A percentile compares a stretch with the other conserved stretches of the same genome.
Evolutionary conservation across 2,113 vertebrate species (phyloP).

Genomic region (Echinops telfairi): DNA sequence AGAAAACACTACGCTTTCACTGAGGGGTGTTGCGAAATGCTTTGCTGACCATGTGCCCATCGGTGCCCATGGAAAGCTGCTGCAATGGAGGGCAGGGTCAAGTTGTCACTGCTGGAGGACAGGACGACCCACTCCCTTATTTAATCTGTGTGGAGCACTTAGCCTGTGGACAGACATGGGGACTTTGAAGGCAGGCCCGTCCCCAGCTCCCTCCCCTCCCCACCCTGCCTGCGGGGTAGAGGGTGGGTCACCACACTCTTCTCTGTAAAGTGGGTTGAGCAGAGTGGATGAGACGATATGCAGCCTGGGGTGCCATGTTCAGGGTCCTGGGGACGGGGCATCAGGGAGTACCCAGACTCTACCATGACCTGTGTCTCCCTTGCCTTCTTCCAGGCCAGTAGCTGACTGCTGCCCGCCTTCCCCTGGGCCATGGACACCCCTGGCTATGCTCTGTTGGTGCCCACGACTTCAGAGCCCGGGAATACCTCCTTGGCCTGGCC

Average conservation of each 20-base stretch:
- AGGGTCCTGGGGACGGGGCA: background rate
- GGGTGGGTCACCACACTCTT: too few relatives aligned
- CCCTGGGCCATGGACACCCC: constrained; percentile 82
- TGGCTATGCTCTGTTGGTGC: constrained; percentile 65
- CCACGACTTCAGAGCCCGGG: constrained; percentile 61
- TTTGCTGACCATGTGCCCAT: too few relatives aligned
- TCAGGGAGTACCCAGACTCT: accelerated
- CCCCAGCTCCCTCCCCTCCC: too few relatives aligned
- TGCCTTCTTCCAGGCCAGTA: constrained; percentile 45
- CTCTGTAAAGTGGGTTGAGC: background rate
- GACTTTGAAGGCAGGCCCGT: too few relatives aligned
- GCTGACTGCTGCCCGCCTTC: background rate
- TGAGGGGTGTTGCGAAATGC: background rate
- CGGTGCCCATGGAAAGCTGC: background rate
- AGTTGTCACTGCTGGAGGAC: too few relatives aligned
- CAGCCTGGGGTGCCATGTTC: background rate
- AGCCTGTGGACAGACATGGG: too few relatives aligned
- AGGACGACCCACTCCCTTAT: too few relatives aligned
- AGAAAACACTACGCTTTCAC: accelerated
- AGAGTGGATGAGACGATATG: background rate
- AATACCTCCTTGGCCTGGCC: constrained; percentile 84
- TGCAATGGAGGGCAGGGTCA: too few relatives aligned
- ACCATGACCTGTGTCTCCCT: background rate
- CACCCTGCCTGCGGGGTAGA: too few relatives aligned
- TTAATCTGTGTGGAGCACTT: too few relatives aligned